Conservation (phyloP, 2,113 vertebrate species). For the Myiagra hebetior region DNA sequence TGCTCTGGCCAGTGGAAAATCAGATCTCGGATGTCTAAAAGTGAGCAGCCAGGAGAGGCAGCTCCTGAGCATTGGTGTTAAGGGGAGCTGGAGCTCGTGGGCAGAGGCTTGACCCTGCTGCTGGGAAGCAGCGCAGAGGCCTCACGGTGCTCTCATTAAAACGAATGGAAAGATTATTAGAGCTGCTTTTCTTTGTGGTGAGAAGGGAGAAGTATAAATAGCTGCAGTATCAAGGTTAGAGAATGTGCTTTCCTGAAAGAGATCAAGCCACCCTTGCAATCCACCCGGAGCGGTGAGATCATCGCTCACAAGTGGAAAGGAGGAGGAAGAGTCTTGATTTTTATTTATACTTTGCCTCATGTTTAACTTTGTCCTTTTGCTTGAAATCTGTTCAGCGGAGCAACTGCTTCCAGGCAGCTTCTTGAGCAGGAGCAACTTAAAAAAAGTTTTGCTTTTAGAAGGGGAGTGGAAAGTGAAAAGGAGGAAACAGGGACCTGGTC, state of each 20-base stretch:
- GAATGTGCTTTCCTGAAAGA: constrained; percentile 61
- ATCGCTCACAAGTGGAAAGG: constrained; percentile 42
- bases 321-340: constrained; percentile 58
- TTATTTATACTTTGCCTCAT: constrained; percentile 64
- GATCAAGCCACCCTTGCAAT: constrained; percentile 59
- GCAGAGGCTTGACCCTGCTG: background rate
- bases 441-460: background rate
- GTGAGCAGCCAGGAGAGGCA: background rate
- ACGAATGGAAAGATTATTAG: background rate
- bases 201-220: constrained; percentile 45
- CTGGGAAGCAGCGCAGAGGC: background rate
- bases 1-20: constrained; percentile 26
- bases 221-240: constrained; percentile 55
- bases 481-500: background rate
- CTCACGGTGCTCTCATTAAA: background rate
- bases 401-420: background rate
- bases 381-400: constrained; percentile 32
- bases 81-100: background rate
- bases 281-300: constrained; percentile 48
- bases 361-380: constrained; percentile 60
- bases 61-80: background rate
- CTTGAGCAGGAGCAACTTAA: background rate
- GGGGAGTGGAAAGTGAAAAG: background rate
- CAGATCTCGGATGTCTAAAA: background rate
- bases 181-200: constrained; percentile 12